These are phyloP conservation scores for Atta cephalotes DNA, from an alignment of 1,140 invertebrate species.

Conservation along the genomic window DNA sequence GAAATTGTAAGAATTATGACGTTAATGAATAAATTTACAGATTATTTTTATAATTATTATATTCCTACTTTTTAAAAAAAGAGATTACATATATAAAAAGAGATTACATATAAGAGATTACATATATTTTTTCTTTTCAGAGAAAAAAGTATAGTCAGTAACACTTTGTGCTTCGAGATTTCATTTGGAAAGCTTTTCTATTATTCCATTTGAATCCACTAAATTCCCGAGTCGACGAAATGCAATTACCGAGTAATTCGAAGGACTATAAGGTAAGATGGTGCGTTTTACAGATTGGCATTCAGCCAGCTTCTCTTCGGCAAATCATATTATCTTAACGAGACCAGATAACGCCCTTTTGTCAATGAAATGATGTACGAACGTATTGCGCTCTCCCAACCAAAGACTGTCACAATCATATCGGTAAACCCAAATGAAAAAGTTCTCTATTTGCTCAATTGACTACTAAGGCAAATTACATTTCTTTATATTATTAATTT, in stretches of 20 bases:
- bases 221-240: slow-evolving; percentile 45
- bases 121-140: too few relatives aligned
- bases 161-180: background rate
- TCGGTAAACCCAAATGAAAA: slow-evolving; percentile 18
- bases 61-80: too few relatives aligned
- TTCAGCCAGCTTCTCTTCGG: slow-evolving; percentile 30
- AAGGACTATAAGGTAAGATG: slow-evolving; percentile 41
- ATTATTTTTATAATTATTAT: background rate
- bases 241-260: slow-evolving; percentile 57
- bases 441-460: slow-evolving; percentile 34
- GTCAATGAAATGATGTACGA: slow-evolving; percentile 34
- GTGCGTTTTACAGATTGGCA: slow-evolving; percentile 53
- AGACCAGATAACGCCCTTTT: slow-evolving; percentile 58
- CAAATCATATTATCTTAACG: slow-evolving; percentile 67
- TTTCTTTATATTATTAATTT: slow-evolving; percentile 13
- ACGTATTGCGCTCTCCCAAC: slow-evolving; percentile 14
- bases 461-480: slow-evolving; percentile 11
- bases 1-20: background rate
- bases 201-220: slow-evolving; percentile 41
- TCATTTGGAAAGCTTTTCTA: background rate
- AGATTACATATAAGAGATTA: too few relatives aligned
- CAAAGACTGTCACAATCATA: slow-evolving; percentile 2
- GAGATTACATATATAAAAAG: too few relatives aligned
- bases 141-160: background rate
- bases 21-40: background rate